Base-by-base conservation (phyloP, 2,888 invertebrate species). In the Drosophila macrospina region DNA sequence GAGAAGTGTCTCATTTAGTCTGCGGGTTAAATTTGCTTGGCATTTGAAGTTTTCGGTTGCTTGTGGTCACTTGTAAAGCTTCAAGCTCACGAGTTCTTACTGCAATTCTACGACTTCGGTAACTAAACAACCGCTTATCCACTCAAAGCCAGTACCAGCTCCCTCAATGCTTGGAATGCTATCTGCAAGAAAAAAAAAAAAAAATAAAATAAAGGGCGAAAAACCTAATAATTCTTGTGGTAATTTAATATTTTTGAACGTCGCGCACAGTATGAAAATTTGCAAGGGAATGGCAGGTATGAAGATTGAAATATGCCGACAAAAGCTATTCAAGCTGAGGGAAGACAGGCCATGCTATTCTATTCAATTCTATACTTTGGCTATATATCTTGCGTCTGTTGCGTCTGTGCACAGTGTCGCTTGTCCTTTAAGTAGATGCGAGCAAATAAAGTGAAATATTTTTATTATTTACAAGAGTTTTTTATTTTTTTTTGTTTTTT, bases 391-490 rank as follows among this genome's bases (percentile, higher is more conserved):
- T 28, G 16, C 39, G 30, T 28, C 20, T 37, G 37, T 20, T 30
- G 6, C 41, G 41, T n/a, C 7, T n/a, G 42, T 26, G 7, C 26
- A 16, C 26, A 37, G 26, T 39, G n/a, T 24, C 39, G 8, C 34
- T 37, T 73, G 69, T 80, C 65, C 72, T 68, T 72, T 59, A 75
- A 75, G 79, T 56, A 64, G 80, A 76, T 76, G 48, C 44, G 42
- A 45, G 78, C 66, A 76, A 78, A 77, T 78, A 78, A 78, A 78
- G 70, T 77, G 68, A 77, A 78, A 78, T 77, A 78, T 77, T 80
- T 78, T 77, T 75, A 80, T 78, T 78, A 73, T 78, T 76, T 76
- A 76, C 76, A 76, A 64, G 70, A 65, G 42, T 54, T 36, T 16
- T 5, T 54, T 5, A 2, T 20, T 3, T 20, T 3, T 3, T 20